Evolutionary conservation across 2,113 vertebrate genomes (phyloP).

Genomic region (Turnix velox): DNA sequence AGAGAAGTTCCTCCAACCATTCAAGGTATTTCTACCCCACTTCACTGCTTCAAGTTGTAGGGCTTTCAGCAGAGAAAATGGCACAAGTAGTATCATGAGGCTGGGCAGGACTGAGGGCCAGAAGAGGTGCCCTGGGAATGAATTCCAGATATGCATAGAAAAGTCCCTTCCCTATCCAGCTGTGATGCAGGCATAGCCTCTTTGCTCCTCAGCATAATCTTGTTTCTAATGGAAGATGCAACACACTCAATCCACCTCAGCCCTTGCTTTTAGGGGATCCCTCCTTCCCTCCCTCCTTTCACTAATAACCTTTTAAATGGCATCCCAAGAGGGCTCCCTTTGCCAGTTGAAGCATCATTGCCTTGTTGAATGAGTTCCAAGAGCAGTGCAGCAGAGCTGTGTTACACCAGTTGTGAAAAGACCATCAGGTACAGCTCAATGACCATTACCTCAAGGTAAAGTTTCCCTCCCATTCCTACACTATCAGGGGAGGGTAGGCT

Average conservation of each 20-base stretch:
- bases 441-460: not conserved
- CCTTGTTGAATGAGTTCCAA: constrained; percentile 11
- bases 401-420: not conserved
- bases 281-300: not conserved
- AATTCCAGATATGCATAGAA: not conserved
- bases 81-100: not conserved
- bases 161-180: not conserved
- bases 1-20: not conserved
- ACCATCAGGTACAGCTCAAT: not conserved
- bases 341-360: not conserved
- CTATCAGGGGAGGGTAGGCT: not conserved
- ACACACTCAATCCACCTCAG: not conserved
- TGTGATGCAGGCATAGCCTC: not conserved
- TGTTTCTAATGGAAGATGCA: not conserved
- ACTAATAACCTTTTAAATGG: not conserved
- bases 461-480: not conserved
- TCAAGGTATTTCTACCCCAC: not conserved
- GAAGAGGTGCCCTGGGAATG: not conserved
- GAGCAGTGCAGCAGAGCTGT: not conserved
- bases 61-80: not conserved
- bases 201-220: not conserved
- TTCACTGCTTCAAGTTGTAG: not conserved
- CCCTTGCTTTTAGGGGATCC: not conserved
- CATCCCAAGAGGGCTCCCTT: not conserved
- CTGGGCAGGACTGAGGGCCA: not conserved